These are phyloP conservation scores for Magallana angulata DNA, from an alignment of 1,140 invertebrate species.

Conservation along the genomic window DNA sequence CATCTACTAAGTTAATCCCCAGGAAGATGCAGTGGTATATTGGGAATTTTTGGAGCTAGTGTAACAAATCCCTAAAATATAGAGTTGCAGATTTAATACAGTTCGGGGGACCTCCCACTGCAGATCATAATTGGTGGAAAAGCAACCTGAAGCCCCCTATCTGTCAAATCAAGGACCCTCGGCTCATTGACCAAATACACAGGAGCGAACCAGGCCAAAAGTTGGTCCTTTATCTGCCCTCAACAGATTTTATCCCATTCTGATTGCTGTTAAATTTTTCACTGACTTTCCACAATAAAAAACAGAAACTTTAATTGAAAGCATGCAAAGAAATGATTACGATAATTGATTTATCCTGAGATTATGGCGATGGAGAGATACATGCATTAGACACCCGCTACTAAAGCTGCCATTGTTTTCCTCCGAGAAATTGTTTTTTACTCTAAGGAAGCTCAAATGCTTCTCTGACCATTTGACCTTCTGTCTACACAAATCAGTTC, in stretches of 20 bases:
- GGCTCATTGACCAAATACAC: constrained; percentile 33
- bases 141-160: constrained; percentile 14
- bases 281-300: constrained; percentile 21
- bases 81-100: constrained; percentile 34
- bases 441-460: not conserved
- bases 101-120: constrained; percentile 15
- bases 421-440: not conserved
- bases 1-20: constrained; percentile 13
- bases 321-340: constrained; percentile 23
- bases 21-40: constrained; percentile 32
- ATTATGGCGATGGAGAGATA: constrained; percentile 12
- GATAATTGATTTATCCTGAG: constrained; percentile 35
- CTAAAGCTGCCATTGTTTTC: constrained; percentile 22
- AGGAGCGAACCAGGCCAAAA: not conserved
- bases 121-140: constrained; percentile 1
- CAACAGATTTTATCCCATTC: not conserved
- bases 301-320: constrained; percentile 37
- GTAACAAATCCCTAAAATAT: constrained; percentile 32
- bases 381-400: constrained; percentile 2
- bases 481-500: not conserved
- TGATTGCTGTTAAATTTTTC: constrained; percentile 17
- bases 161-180: not conserved
- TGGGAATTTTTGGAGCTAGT: constrained; percentile 15
- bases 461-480: constrained; percentile 24
- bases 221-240: constrained; percentile 1